Evolutionary conservation across 2,113 vertebrate species (phyloP).

Genomic region (Meles meles): DNA sequence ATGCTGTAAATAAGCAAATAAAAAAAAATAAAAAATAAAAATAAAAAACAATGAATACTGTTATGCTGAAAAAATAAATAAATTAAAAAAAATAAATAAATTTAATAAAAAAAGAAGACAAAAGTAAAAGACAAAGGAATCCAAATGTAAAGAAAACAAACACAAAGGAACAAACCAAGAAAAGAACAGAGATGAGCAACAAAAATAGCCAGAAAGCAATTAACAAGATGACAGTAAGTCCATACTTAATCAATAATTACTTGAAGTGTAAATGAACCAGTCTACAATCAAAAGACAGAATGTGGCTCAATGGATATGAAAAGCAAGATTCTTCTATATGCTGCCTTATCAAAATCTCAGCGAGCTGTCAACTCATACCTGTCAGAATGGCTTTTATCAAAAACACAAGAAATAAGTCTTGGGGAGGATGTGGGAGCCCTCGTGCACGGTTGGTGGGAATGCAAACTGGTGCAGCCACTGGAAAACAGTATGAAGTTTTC

Average conservation of each 20-base stretch:
- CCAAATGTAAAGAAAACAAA: background rate
- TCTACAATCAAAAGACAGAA: background rate
- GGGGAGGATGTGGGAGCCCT: background rate
- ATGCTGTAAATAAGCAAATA: too few species aligned
- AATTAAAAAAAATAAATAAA: too few species aligned
- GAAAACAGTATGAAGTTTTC: background rate
- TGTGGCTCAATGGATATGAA: background rate
- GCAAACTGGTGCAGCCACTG: background rate
- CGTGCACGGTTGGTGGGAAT: background rate
- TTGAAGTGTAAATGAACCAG: background rate
- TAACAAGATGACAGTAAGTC: background rate
- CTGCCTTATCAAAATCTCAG: background rate
- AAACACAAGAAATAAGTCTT: background rate
- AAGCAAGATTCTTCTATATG: background rate
- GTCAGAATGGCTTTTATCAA: background rate
- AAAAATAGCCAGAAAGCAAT: background rate
- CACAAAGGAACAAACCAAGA: background rate
- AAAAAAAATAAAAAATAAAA: too few species aligned
- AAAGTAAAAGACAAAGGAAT: background rate
- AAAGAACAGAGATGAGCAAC: background rate
- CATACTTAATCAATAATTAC: background rate
- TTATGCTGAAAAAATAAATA: too few species aligned
- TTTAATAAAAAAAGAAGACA: too few species aligned
- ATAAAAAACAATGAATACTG: too few species aligned
- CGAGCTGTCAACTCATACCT: background rate